Base-by-base conservation (phyloP, 2,888 invertebrate genomes). In the Onchidella celtica region DNA sequence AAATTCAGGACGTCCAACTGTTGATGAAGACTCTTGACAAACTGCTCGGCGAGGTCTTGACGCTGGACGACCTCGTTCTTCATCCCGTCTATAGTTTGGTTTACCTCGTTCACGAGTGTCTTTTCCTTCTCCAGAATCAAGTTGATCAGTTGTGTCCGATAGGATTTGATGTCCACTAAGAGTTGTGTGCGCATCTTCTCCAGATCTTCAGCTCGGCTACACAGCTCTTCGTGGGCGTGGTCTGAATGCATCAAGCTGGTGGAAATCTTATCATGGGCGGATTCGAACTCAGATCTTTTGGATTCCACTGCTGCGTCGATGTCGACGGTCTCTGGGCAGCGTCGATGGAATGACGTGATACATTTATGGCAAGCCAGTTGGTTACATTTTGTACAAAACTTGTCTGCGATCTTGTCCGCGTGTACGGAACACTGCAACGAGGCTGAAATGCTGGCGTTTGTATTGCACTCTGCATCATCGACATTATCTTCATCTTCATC, bases 301-400 rank as follows among this genome's bases (percentile, higher is more conserved):
- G 61, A 29, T n/a, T 74, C 82, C 14, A 85, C 82, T 3, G 85
- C 85, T 1, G 81, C 83, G 3, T 82, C 11, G 17, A 79, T 59
- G n/a, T 75, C 47, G 2, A 65, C 32, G 21, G 77, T 47, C 9
- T 79, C 70, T 57, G 83, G 70, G 72, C 83, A 82, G 38, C 77
- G 61, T 36, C 79, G 61, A 72, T 85, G 85, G 34, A 75, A 34
- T 2, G 83, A 75, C 3, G 81, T 36, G 27, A 77, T 55, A 73
- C 85, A 85, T 61, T 83, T 85, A 57, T 70, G 63, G 65, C 85
- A 85, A 9, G 81, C 79, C n/a, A 82, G 34, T 36, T 77, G 75
- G 14, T 83, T 47, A 59, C 85, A 85, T 59, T 79, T 59, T 6
- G 66, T 57, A 65, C 85, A 85, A 66, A 79, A 85, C 63, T 74